Percentiles rank a stretch among this genome's conserved stretches.
Conservation (phyloP, 1,140 invertebrate species). For the Drosophila sechellia region DNA sequence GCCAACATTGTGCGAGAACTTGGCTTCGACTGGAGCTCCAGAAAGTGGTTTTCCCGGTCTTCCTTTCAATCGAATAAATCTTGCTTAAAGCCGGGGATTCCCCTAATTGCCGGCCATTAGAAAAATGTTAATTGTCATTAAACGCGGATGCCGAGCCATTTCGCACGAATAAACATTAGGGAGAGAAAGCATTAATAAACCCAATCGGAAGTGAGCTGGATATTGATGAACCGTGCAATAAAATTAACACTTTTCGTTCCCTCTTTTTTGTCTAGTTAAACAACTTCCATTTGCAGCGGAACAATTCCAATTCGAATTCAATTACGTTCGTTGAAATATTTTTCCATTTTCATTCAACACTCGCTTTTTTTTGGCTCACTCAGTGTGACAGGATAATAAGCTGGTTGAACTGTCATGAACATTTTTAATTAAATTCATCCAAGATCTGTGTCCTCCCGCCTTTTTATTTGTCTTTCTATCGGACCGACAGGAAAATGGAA, state of each 20-base stretch:
- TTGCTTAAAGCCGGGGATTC: constrained; percentile 62
- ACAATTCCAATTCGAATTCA: constrained; percentile 49
- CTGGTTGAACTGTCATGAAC: constrained; percentile 47
- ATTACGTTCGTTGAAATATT: constrained; percentile 42
- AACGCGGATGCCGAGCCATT: background rate
- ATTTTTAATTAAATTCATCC: constrained; percentile 74
- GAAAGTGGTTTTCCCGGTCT: constrained; percentile 1
- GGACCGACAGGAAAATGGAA: constrained; percentile 15
- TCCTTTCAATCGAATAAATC: constrained; percentile 60
- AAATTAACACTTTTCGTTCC: constrained; percentile 26
- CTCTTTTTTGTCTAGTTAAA: constrained; percentile 17
- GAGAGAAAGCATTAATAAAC: constrained; percentile 3
- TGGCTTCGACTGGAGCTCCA: constrained; percentile 53
- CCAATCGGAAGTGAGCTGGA: constrained; percentile 7
- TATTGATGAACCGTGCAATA: constrained; percentile 16
- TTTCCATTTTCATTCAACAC: constrained; percentile 31
- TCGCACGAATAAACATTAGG: constrained; percentile 7
- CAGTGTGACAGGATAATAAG: constrained; percentile 39
- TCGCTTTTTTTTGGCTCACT: constrained; percentile 1
- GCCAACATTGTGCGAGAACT: constrained; percentile 59
- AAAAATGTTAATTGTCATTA: constrained; percentile 80
- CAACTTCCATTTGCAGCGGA: constrained; percentile 32
- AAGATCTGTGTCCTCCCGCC: constrained; percentile 20
- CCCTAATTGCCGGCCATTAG: constrained; percentile 73
- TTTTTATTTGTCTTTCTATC: constrained; percentile 47